Conservation (phyloP, 2,797 vertebrate species). For the Diplodus sargus region DNA sequence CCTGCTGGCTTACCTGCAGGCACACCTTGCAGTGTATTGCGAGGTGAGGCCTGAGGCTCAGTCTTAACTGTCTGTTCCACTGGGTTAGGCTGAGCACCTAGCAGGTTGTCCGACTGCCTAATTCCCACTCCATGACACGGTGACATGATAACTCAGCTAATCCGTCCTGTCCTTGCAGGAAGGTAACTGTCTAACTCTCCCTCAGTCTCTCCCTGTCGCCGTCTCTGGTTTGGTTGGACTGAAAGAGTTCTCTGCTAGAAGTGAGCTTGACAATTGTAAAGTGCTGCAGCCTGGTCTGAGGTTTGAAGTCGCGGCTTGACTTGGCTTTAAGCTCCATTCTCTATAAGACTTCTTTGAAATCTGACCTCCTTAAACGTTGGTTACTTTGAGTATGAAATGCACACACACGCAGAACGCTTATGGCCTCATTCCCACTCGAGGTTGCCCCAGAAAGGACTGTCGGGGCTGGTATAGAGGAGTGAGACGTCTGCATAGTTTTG, state of each 20-base stretch:
- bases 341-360: slow-evolving; percentile 43
- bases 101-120: slow-evolving; percentile 53
- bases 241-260: slow-evolving; percentile 22
- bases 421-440: slow-evolving; percentile 57
- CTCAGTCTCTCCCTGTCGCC: slow-evolving; percentile 6
- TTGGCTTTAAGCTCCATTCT: slow-evolving; percentile 20
- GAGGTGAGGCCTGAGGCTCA: slow-evolving; percentile 3
- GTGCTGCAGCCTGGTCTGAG: not conserved
- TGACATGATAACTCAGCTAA: slow-evolving; percentile 69
- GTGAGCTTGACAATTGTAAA: slow-evolving; percentile 14
- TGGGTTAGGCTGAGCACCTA: slow-evolving; percentile 39
- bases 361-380: slow-evolving; percentile 37
- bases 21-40: slow-evolving; percentile 5
- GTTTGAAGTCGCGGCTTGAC: slow-evolving; percentile 32
- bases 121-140: slow-evolving; percentile 59
- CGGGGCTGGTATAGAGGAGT: slow-evolving; percentile 66
- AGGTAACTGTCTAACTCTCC: slow-evolving; percentile 57
- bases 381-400: slow-evolving; percentile 40
- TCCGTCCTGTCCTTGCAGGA: slow-evolving; percentile 64
- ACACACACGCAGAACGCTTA: slow-evolving; percentile 26
- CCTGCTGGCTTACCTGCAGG: too few species aligned
- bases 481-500: slow-evolving; percentile 69
- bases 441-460: slow-evolving; percentile 50
- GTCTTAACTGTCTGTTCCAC: not conserved
- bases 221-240: slow-evolving; percentile 20